Evolutionary conservation across 1,140 invertebrate genomes (phyloP).

Genomic region (Ostrea edulis): DNA sequence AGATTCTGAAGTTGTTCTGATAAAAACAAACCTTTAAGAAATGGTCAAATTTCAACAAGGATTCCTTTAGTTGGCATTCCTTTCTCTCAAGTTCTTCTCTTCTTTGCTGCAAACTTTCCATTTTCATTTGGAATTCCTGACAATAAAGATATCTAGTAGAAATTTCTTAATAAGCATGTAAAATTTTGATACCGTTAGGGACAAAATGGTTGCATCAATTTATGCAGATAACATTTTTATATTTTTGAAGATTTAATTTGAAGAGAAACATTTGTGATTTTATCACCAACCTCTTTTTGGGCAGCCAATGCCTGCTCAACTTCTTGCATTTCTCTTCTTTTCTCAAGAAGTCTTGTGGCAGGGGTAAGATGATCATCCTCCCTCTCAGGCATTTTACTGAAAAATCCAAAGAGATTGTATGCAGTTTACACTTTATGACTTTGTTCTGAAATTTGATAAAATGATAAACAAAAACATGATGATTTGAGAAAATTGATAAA

Average conservation of each 20-base stretch:
- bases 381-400: conserved; percentile 79
- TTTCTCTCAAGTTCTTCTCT: conserved; percentile 79
- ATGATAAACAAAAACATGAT: no score
- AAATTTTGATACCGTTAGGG: no score
- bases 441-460: no score
- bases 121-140: conserved; percentile 81
- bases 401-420: neutral
- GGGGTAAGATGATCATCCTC: conserved; percentile 80
- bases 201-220: no score
- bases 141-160: conserved; percentile 24
- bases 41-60: conserved; percentile 79
- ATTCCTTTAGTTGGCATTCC: conserved; percentile 79
- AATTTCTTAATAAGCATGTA: no score
- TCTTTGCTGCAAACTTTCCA: conserved; percentile 80
- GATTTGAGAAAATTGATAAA: no score
- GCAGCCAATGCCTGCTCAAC: conserved; percentile 79
- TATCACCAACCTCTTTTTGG: conserved; percentile 77
- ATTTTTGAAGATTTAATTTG: no score
- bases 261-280: no score
- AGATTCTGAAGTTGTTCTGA: neutral
- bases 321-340: conserved; percentile 79
- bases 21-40: conserved; percentile 76
- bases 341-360: conserved; percentile 79
- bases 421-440: no score
- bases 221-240: no score